Evolutionary conservation across 2,888 invertebrate species (phyloP).

Genomic region (Agrochola lota): DNA sequence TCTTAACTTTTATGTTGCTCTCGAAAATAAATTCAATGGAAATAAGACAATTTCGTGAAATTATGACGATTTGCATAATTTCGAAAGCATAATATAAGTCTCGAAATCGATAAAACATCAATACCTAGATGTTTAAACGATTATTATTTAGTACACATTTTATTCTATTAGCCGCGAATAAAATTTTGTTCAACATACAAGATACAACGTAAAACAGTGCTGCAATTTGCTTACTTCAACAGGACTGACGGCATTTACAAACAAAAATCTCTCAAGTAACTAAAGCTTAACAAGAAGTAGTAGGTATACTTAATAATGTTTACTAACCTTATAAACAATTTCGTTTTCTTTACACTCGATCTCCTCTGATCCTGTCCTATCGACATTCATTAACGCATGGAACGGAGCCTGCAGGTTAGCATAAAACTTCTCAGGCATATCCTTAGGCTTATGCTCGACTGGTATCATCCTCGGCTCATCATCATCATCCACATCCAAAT

Average conservation of each 20-base stretch:
- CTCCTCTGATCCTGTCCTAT: constrained; percentile 77
- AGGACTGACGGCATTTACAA: not conserved
- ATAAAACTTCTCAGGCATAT: constrained; percentile 85
- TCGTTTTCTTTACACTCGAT: constrained; percentile 87
- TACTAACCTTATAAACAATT: constrained; percentile 87
- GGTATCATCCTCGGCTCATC: constrained; percentile 73
- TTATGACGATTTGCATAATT: not conserved
- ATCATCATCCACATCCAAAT: constrained; percentile 92
- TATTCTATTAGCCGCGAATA: not conserved
- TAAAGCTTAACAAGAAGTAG: not conserved
- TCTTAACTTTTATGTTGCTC: not conserved
- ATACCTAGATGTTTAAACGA: not conserved
- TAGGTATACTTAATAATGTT: not conserved
- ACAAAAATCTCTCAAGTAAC: not conserved
- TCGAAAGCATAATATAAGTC: not conserved
- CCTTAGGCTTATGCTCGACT: constrained; percentile 72
- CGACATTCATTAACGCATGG: constrained; percentile 78
- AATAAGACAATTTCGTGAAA: not conserved
- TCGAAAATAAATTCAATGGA: not conserved
- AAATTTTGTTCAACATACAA: not conserved
- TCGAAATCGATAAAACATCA: not conserved
- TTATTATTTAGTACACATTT: not conserved
- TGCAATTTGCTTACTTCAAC: not conserved
- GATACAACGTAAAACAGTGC: not conserved
- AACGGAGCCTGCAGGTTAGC: constrained; percentile 85